Evolutionary conservation across 2,797 vertebrate species (phyloP), one percentile per base, ranked within the genome.

Genomic region (Varecia variegata): DNA sequence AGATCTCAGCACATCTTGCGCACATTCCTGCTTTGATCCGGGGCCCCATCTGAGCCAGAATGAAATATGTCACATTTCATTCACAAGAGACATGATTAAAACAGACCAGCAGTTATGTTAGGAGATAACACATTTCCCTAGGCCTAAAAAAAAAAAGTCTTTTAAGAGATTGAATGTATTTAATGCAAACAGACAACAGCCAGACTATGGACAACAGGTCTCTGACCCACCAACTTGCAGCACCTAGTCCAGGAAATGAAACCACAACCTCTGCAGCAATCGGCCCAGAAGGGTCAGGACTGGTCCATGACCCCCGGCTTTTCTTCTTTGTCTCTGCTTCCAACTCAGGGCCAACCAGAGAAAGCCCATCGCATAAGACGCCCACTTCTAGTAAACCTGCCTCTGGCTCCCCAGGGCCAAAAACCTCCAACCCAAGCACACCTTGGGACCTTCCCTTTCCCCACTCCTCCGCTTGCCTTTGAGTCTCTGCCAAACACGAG

Each of bases 1-100:
- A 52, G 87, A 97, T 62, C 96, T 91, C 84, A 73, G 71, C 81
- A 23, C 27, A 50, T 50, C 52, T 2, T 40, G 27, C 27, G 32
- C 87, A 77, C 47, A 65, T 86, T 88, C 96, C 79, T 23, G 18
- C 93, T 97, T 96, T 95, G 96, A 97, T 96, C 96, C 58, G 52
- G 88, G 23, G 35, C 84, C 81, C 93, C 91, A 7, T 60, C 50
- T 8, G 43, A 96, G 93, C 92, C 93, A 80, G 95, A 56, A 91
- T 65, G 84, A 95, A 96, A 93, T 52, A 73, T 62, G 95, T 93
- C 50, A 47, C 0, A 0, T 93, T 90, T 84, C 90, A 71, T 94
- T 97, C 97, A 74, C 2, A 94, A 96, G 35, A 95, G 95, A 95
- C 87, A 65, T n/a, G 79, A 98, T 96, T 98, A 97, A 98, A 98